phyloP scores from a whole-genome alignment of 2,888 invertebrate genomes.

The Tiphia femorata region DNA sequence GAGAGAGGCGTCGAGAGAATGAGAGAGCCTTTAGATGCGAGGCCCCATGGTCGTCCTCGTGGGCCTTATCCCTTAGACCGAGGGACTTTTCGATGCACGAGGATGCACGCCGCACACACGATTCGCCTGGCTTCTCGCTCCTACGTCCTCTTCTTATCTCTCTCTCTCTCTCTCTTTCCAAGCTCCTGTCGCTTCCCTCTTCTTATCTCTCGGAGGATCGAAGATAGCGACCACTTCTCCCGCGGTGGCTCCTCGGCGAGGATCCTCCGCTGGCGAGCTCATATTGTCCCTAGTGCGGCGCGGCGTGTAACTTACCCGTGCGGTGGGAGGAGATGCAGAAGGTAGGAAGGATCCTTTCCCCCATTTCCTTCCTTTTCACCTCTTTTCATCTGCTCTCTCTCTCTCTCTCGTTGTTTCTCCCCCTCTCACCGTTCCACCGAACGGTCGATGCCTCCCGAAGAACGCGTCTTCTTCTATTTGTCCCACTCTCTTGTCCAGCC shows the following conservation, averaged over 20 bases:
- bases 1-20: too few relatives aligned
- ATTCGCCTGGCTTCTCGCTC: slow-evolving; percentile 35
- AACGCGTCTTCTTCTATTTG: slow-evolving; percentile 8
- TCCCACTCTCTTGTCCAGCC: background rate
- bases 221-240: slow-evolving; percentile 58
- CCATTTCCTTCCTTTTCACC: background rate
- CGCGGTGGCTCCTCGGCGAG: slow-evolving; percentile 43
- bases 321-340: slow-evolving; percentile 10
- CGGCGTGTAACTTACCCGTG: slow-evolving; percentile 48
- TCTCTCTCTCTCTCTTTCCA: slow-evolving; percentile 18
- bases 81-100: too few relatives aligned
- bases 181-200: slow-evolving; percentile 27
- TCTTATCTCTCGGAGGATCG: slow-evolving; percentile 64
- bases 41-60: slow-evolving; percentile 21
- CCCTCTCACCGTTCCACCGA: slow-evolving; percentile 9
- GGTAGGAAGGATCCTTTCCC: too few relatives aligned
- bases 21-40: slow-evolving; percentile 31
- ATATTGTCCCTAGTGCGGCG: slow-evolving; percentile 60
- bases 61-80: too few relatives aligned
- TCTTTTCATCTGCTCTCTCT: background rate
- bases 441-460: slow-evolving; percentile 14
- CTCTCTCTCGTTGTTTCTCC: slow-evolving; percentile 10
- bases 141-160: slow-evolving; percentile 18
- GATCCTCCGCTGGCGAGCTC: slow-evolving; percentile 50
- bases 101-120: slow-evolving; percentile 34